Evolutionary conservation across 2,797 vertebrate genomes (phyloP).

Genomic region (Artibeus jamaicensis): DNA sequence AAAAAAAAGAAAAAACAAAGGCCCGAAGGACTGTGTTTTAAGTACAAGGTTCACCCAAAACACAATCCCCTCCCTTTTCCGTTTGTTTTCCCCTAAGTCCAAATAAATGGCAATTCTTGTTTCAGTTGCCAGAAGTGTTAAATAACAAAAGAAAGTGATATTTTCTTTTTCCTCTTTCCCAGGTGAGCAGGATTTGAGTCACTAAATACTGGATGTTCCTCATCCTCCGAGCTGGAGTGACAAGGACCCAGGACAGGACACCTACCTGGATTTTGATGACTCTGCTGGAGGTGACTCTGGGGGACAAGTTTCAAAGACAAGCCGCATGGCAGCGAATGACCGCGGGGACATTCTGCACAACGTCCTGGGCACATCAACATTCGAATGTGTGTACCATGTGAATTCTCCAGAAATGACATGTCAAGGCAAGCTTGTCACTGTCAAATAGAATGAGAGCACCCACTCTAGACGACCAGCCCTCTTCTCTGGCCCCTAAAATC

Average conservation of each 20-base stretch:
- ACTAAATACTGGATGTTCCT: background rate
- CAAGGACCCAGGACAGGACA: background rate
- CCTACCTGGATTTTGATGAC: background rate
- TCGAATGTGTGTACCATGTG: rapidly evolving
- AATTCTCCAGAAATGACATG: background rate
- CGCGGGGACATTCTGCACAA: background rate
- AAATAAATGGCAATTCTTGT: background rate
- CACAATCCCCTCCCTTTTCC: background rate
- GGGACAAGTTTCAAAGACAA: conserved; percentile 19
- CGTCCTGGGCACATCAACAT: background rate
- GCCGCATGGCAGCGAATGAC: background rate
- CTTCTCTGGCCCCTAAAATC: background rate
- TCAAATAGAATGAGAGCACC: background rate
- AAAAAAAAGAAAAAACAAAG: background rate
- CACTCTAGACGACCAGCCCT: background rate
- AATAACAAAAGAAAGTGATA: background rate
- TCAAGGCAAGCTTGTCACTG: background rate
- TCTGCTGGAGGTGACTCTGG: conserved; percentile 30
- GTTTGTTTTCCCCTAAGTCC: background rate
- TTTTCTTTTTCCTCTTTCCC: conserved; percentile 1
- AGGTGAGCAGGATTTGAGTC: background rate
- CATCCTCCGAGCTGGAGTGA: background rate
- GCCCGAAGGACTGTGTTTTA: background rate
- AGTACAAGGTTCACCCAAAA: background rate
- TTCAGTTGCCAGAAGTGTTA: conserved; percentile 28